These are phyloP conservation scores for Calycopis cecrops DNA, from an alignment of 1,140 invertebrate genomes.

Conservation along the genomic window DNA sequence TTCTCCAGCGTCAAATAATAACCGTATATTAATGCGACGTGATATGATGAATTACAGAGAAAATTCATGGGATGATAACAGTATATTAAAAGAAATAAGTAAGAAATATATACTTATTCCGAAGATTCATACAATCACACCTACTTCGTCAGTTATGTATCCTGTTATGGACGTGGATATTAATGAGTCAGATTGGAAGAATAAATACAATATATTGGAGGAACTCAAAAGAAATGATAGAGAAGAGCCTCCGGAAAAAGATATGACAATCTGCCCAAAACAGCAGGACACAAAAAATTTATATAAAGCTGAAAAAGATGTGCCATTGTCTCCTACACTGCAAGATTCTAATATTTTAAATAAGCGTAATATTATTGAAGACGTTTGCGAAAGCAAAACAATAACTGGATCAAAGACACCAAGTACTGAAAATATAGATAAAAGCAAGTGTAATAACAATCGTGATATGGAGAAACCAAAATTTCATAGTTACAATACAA, in stretches of 20 bases:
- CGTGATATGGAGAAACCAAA: conserved; percentile 1
- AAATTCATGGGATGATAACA: conserved; percentile 28
- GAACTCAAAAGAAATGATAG: conserved; percentile 52
- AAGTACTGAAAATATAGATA: neutral
- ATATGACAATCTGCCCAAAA: conserved; percentile 5
- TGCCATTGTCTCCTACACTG: too few relatives aligned
- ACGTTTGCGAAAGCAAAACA: neutral
- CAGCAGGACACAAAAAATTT: too few relatives aligned
- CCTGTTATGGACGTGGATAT: conserved; percentile 13
- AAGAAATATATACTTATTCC: conserved; percentile 65
- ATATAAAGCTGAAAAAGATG: too few relatives aligned
- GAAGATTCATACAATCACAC: conserved; percentile 24
- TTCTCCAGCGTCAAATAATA: neutral
- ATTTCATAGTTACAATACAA: neutral
- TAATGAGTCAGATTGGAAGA: conserved; percentile 51
- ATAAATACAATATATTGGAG: conserved; percentile 61
- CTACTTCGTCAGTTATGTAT: conserved; percentile 5
- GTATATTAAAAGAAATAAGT: conserved; percentile 50
- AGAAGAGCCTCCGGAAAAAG: conserved; percentile 25
- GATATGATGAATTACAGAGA: neutral
- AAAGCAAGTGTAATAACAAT: neutral
- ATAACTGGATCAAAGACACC: too few relatives aligned
- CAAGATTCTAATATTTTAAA: neutral
- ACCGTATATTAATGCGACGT: neutral
- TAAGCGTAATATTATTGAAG: neutral